Base-by-base conservation (phyloP, 2,888 invertebrate genomes). In the Platycnemis pennipes region DNA sequence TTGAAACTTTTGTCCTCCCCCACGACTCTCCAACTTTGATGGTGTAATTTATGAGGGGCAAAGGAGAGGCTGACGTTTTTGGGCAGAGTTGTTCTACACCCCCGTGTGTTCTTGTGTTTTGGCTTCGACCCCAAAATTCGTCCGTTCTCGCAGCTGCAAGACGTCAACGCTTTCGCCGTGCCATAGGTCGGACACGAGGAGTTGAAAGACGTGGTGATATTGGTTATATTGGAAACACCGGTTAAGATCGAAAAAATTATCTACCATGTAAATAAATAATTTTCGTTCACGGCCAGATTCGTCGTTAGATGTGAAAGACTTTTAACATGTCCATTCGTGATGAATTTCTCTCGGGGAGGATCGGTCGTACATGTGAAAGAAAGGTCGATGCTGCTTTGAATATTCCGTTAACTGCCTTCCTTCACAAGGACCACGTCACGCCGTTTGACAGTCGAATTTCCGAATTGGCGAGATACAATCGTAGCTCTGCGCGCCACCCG, bases 381-480 rank as follows among this genome's bases (percentile, higher is more conserved):
- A 37, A 37, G 7, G 7, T 22, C 77, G 4, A 11, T 37, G 37
- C 77, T 77, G 11, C 11, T 63, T 77, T 77, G 37, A 77, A 37
- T 26, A 37, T n/a, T 77, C 63, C 77, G 37, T 37, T 77, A 37
- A 31, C 77, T 31, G 0, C 13, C n/a, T 37, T 13, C 37, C 77
- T 3, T 77, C 31, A 8, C 7, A 63, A 2, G 5, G 3, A 22
- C 63, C 31, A 13, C 77, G 11, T 77, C 77, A 26, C 16, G 77
- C 31, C 2, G 11, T 37, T 77, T 77, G 77, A 77, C 77, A 77
- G 77, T 37, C 16, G 37, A 37, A 77, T 77, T 77, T 37, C 11
- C 77, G 77, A 31, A 77, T 77, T 77, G 77, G 37, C 37, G 16
- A 77, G 77, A 77, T 77, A 77, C 26, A 77, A 77, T 77, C 77